Conservation (phyloP, 2,113 vertebrate species). For the Hystrix cristata region DNA sequence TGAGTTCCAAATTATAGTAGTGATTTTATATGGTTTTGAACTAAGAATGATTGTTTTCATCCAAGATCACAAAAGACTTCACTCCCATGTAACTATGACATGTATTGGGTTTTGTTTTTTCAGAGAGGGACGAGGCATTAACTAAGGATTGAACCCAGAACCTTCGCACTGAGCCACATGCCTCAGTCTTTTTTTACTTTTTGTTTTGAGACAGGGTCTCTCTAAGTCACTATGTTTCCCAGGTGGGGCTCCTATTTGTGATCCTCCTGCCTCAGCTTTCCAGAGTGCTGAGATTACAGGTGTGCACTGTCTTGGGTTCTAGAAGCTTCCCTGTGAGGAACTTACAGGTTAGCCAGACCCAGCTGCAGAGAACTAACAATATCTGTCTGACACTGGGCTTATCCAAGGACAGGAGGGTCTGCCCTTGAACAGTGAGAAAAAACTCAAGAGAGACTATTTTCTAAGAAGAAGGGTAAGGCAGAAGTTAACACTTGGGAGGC, state of each 20-base stretch:
- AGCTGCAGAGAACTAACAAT: background rate
- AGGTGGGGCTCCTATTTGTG: background rate
- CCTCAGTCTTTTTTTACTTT: background rate
- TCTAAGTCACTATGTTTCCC: background rate
- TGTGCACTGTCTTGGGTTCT: background rate
- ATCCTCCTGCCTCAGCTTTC: background rate
- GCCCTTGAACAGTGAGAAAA: slow-evolving; percentile 47
- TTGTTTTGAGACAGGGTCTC: background rate
- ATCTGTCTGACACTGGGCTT: background rate
- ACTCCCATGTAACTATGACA: slow-evolving; percentile 1
- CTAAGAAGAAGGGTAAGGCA: background rate
- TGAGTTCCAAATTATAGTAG: background rate
- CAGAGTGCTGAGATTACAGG: background rate
- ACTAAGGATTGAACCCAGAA: background rate
- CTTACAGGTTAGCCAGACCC: background rate
- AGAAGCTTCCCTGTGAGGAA: slow-evolving; percentile 32
- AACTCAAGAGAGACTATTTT: slow-evolving; percentile 58
- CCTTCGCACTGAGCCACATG: background rate
- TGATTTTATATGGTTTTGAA: slow-evolving; percentile 26
- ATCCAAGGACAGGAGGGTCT: background rate
- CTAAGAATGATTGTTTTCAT: slow-evolving; percentile 55
- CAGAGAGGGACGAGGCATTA: background rate
- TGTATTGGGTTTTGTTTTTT: background rate
- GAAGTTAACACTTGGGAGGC: slow-evolving; percentile 45
- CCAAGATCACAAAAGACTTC: slow-evolving; percentile 37